Base-by-base conservation (phyloP, 2,797 vertebrate genomes). In the Spinus pinus region DNA sequence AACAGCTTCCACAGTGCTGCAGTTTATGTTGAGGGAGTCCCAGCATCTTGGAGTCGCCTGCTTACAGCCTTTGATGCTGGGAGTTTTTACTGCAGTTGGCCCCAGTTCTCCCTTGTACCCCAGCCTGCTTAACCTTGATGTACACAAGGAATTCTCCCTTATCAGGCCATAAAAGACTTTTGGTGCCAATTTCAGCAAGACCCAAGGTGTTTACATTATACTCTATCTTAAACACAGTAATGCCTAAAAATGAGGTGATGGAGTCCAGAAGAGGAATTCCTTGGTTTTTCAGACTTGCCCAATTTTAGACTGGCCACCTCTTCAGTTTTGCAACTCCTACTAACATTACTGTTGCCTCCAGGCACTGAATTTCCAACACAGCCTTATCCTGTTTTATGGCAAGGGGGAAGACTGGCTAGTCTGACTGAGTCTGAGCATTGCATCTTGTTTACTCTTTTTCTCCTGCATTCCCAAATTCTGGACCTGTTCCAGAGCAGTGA, bases 1-100 rank as follows among this genome's bases (percentile, higher is more conserved):
- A 80, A 60, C 3, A 0, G 41, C 46, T 92, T 80, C 28, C 49
- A 65, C 24, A 31, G 49, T 0, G 0, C 57, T 8, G 21, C 0
- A 62, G 42, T 92, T 93, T 72, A 33, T 62, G 18, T 49, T 86
- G 66, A 81, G 35, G 25, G 53, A 90, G 42, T n/a, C 17, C 50
- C n/a, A 17, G 30, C 46, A 81, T 33, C 46, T 83, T 54, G 91
- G 24, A 79, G 27, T 14, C 65, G 58, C 39, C 33, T 83, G 50
- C 44, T 78, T 62, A 53, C 30, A 82, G 74, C 67, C 53, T 85
- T 91, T 85, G 72, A 84, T 44, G 9, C 11, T 31, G 37, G 39
- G 44, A 82, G 23, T 47, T 67, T 95, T 90, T 57, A 71, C n/a
- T 53, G 81, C 49, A 42, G 14, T 28, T 81, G 37, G 60, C 44